Evolutionary conservation across 2,888 invertebrate species (phyloP).

Genomic region (Ischnus inquisitorius): DNA sequence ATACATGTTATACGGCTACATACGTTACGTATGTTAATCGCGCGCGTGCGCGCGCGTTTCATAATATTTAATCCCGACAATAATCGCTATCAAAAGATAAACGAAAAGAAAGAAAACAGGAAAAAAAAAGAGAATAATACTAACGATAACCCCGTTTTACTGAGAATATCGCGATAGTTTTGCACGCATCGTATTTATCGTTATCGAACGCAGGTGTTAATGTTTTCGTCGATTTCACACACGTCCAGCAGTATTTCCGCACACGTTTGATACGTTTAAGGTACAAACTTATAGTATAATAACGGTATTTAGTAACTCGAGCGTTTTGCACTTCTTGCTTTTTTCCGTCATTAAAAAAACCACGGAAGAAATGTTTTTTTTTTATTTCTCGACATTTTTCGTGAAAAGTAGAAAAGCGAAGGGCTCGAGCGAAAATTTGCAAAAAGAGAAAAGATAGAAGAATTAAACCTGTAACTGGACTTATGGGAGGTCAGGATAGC

Average conservation of each 20-base stretch:
- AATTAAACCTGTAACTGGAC: neutral
- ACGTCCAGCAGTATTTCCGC: conserved; percentile 58
- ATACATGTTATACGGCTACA: conserved; percentile 4
- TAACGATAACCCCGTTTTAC: neutral
- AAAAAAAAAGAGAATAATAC: neutral
- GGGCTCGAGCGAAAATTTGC: neutral
- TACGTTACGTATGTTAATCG: conserved; percentile 11
- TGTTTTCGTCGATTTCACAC: conserved; percentile 19
- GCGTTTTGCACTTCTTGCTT: neutral
- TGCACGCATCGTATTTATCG: conserved; percentile 16
- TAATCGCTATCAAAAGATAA: conserved; percentile 56
- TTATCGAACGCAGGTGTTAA: conserved; percentile 15
- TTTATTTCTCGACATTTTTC: neutral
- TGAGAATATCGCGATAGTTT: conserved; percentile 8
- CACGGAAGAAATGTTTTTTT: neutral
- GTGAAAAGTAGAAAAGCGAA: neutral
- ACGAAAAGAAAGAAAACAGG: neutral
- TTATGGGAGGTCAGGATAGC: neutral
- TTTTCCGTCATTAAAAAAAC: neutral
- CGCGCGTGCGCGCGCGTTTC: neutral
- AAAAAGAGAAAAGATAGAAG: no score
- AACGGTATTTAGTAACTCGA: neutral
- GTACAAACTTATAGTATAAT: conserved; percentile 1
- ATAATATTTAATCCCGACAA: conserved; percentile 62
- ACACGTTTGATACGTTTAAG: conserved; percentile 41